Base-by-base conservation (phyloP, 2,888 invertebrate species). In the Tiliacea aurago region DNA sequence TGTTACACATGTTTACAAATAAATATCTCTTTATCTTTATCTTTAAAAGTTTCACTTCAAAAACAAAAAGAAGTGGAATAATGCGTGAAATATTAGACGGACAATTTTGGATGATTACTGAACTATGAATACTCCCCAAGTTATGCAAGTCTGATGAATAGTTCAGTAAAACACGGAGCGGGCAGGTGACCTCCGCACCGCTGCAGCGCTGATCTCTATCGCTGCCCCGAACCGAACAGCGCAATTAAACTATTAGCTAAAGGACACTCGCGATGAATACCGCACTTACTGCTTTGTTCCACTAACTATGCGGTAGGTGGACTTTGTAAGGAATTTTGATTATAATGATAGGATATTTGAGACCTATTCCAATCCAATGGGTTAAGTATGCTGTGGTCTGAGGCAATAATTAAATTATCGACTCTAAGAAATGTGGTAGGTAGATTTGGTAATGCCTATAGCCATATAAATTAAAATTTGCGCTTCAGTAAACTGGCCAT, bases 231-330 rank as follows among this genome's bases (percentile, higher is more conserved):
- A 91, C 88, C 88, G 86, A 86, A 80, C 90, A 87, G 87, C 88
- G 91, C 92, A 94, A 94, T 94, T 94, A 93, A 91, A 94, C 90
- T 90, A 92, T 93, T 92, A 92, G 85, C 81, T 88, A 89, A 88
- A 90, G 89, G 91, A 93, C 91, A 91, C 86, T 88, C 72, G 81
- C 84, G 75, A 78, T 84, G 73, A 76, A 80, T 83, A 78, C 73
- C 18, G 70, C 81, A 45, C 82, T 84, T 70, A 84, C 81, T 67
- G 78, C 82, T 84, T 82, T 84, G 84, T 81, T 73, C 73, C 33
- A 67, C 45, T 55, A 65, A 68, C 55, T 58, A 62, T 84, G 81
- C 67, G 81, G 81, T 81, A 63, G 77, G 84, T 76, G 65, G 68
- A 81, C 55, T 47, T 56, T 1, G 18, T 47, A 2, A 65, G 77